A percentile compares a stretch with the other conserved stretches of the same genome.
Conservation (phyloP, 2,888 invertebrate genomes). For the Luperina testacea region DNA sequence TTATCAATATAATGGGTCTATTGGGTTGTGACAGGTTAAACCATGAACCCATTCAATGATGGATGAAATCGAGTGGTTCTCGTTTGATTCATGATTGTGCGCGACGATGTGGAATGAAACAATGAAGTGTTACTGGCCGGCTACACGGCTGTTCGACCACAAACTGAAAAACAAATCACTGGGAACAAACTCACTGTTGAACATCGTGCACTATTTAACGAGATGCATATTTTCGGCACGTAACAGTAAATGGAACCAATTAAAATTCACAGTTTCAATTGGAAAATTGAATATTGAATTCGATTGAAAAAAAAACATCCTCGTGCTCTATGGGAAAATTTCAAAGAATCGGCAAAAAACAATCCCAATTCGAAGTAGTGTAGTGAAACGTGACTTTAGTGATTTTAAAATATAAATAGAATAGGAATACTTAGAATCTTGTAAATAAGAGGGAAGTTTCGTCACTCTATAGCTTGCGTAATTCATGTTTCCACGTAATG, state of each 20-base stretch:
- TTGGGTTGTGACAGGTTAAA: constrained; percentile 13
- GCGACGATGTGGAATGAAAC: constrained; percentile 36
- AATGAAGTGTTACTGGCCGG: constrained; percentile 24
- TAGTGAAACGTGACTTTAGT: neutral
- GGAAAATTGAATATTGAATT: constrained; percentile 36
- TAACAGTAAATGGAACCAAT: constrained; percentile 33
- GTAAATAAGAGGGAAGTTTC: neutral
- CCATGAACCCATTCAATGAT: constrained; percentile 21
- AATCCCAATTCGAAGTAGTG: neutral
- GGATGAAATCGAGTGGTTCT: constrained; percentile 31
- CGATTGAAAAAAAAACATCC: neutral
- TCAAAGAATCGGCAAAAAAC: neutral
- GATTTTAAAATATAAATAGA: neutral
- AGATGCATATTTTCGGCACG: constrained; percentile 33
- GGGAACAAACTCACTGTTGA: constrained; percentile 8
- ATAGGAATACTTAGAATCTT: neutral
- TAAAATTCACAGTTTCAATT: constrained; percentile 25
- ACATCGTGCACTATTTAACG: constrained; percentile 17
- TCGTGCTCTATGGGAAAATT: neutral
- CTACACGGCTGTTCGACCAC: neutral
- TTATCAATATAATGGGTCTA: constrained; percentile 43
- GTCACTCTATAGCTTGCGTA: too few species aligned
- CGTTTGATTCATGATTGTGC: constrained; percentile 32
- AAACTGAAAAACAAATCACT: constrained; percentile 22
- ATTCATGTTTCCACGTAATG: constrained; percentile 1